Percentiles rank a stretch among this genome's conserved stretches.
phyloP scores from a whole-genome alignment of 2,113 vertebrate species.

The Otus sunia region DNA sequence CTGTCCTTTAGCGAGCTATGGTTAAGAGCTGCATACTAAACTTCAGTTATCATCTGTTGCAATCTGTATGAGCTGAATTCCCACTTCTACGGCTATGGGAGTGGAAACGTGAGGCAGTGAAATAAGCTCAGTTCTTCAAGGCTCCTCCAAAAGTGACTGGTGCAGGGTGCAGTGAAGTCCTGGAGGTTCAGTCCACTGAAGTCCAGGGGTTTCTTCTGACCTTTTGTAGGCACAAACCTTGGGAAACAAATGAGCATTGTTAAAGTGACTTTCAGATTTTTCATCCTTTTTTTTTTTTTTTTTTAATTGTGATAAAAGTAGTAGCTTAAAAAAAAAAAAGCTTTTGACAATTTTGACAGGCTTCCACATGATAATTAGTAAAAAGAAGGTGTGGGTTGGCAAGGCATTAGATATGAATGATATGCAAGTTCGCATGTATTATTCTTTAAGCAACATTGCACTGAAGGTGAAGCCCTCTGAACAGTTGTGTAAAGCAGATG shows the following conservation, averaged over 20 bases:
- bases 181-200: background rate
- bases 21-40: background rate
- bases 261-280: background rate
- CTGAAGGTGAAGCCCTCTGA: background rate
- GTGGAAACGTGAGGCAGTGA: background rate
- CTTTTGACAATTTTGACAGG: conserved; percentile 28
- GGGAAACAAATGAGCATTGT: background rate
- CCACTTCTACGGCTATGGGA: background rate
- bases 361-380: conserved; percentile 27
- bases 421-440: background rate
- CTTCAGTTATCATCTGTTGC: background rate
- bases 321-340: background rate
- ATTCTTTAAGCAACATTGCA: background rate
- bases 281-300: background rate
- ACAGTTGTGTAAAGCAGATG: background rate
- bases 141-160: background rate
- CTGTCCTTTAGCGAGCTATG: background rate
- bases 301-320: background rate
- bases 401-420: conserved; percentile 1
- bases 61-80: background rate
- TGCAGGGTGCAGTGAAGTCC: background rate
- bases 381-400: conserved; percentile 15
- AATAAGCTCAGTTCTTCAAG: background rate
- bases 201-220: background rate
- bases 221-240: background rate